phyloP scores from a whole-genome alignment of 2,113 vertebrate genomes.

The Gymnocephalus cernua region DNA sequence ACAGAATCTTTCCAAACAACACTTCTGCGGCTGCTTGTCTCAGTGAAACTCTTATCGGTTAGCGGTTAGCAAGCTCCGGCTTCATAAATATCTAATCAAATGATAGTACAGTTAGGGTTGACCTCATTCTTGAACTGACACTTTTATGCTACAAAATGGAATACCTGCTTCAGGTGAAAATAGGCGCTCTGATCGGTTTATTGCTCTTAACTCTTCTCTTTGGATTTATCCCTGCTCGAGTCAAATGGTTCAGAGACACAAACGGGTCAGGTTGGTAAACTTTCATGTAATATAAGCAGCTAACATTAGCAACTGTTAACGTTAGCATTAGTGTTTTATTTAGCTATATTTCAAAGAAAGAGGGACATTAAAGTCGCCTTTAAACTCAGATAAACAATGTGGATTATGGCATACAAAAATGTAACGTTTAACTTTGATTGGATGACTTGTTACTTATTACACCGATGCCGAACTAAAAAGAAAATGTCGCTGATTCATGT shows the following conservation, averaged over 20 bases:
- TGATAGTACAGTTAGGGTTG: background rate
- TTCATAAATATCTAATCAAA: background rate
- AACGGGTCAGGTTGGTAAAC: slow-evolving; percentile 80
- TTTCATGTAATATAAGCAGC: background rate
- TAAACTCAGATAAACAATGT: background rate
- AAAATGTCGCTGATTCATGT: background rate
- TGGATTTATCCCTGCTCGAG: slow-evolving; percentile 83
- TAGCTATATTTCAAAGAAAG: too few species aligned
- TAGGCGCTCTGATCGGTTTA: slow-evolving; percentile 82
- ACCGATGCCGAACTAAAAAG: slow-evolving; percentile 6
- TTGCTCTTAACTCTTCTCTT: slow-evolving; percentile 82
- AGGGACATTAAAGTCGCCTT: accelerated
- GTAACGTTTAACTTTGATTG: background rate
- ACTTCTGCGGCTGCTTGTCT: accelerated
- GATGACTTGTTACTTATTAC: background rate
- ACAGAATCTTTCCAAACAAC: background rate
- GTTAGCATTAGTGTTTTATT: background rate
- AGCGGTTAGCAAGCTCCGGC: accelerated
- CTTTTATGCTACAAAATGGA: slow-evolving; percentile 68
- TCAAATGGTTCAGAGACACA: slow-evolving; percentile 81
- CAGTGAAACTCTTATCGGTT: background rate
- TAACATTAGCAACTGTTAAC: background rate
- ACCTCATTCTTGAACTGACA: background rate
- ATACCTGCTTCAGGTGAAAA: slow-evolving; percentile 83
- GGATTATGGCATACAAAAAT: background rate